Conservation (phyloP, 2,113 vertebrate species). For the Machaerirhynchus nigripectus region DNA sequence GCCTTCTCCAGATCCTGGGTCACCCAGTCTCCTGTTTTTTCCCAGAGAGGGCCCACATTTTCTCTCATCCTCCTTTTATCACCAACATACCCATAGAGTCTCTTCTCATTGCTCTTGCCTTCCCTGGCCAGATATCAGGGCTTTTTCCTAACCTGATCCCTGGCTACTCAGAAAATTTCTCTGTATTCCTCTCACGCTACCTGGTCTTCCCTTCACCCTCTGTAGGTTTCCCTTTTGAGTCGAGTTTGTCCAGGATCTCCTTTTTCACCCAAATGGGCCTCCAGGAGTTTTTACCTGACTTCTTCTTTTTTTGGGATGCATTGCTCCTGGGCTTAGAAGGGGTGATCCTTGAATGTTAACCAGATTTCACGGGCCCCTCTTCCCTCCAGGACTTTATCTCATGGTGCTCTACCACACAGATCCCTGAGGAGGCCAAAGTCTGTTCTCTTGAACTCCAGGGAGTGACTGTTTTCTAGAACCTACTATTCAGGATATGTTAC, state of each 20-base stretch:
- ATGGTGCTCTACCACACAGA: background rate
- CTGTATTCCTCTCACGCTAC: background rate
- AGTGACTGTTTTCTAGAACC: background rate
- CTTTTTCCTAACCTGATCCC: background rate
- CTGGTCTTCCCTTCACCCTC: background rate
- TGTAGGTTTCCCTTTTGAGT: background rate
- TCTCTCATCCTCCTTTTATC: background rate
- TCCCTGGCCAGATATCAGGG: background rate
- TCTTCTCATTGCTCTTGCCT: background rate
- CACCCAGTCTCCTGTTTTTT: background rate
- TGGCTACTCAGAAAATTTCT: background rate
- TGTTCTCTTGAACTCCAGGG: background rate
- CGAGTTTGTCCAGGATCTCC: background rate
- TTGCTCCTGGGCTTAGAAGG: background rate
- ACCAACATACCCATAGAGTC: background rate
- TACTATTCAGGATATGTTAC: background rate
- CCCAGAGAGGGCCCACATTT: background rate
- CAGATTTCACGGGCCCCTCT: background rate
- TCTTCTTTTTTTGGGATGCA: background rate
- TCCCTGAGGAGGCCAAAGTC: background rate
- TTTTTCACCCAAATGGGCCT: background rate
- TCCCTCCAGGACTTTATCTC: background rate
- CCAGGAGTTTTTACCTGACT: background rate
- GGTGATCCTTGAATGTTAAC: background rate
- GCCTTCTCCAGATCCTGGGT: background rate